Evolutionary conservation across 2,888 invertebrate genomes (phyloP), one percentile per base, ranked within the genome.

Genomic region (Leucozona laternaria): DNA sequence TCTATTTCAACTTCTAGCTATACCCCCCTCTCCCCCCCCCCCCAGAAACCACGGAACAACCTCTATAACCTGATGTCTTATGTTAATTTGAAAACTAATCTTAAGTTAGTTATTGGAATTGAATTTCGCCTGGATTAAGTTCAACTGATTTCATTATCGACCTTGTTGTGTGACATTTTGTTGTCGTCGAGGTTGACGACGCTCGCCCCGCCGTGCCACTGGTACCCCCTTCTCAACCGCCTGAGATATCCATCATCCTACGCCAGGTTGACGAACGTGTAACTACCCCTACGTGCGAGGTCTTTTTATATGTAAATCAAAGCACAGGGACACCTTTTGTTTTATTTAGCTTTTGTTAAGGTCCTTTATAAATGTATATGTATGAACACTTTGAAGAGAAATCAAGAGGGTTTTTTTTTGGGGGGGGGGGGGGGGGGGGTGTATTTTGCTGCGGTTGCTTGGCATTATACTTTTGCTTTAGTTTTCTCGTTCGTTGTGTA

Each of bases 11-110:
- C 66, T 1, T 8, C 15, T n/a, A n/a, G n/a, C n/a, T n/a, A n/a
- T n/a, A n/a, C n/a, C n/a, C n/a, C n/a, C n/a, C n/a, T n/a, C n/a
- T n/a, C 10, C 25, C 13, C 8, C 22, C 15, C 43, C 10, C 7
- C 37, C 11, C 7, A 60, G 8, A 7, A n/a, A n/a, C n/a, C n/a
- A n/a, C n/a, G n/a, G 17, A 22, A 48, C 68, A 48, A 37, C 37
- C 13, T 10, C 28, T n/a, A n/a, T n/a, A n/a, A 31, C 55, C 34
- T 68, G 25, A 70, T 62, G 82, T 79, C 86, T 86, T 86, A 82
- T 86, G 86, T 86, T 86, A 86, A 86, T 86, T 86, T 79, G 86
- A 82, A 86, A 86, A 86, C 82, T 86, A 86, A 86, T 86, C 82
- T 79, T 86, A 86, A 86, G 86, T 86, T 79, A 75, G 82, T 86